phyloP scores from a whole-genome alignment of 2,888 invertebrate genomes.

The Cheilosia impressa region DNA sequence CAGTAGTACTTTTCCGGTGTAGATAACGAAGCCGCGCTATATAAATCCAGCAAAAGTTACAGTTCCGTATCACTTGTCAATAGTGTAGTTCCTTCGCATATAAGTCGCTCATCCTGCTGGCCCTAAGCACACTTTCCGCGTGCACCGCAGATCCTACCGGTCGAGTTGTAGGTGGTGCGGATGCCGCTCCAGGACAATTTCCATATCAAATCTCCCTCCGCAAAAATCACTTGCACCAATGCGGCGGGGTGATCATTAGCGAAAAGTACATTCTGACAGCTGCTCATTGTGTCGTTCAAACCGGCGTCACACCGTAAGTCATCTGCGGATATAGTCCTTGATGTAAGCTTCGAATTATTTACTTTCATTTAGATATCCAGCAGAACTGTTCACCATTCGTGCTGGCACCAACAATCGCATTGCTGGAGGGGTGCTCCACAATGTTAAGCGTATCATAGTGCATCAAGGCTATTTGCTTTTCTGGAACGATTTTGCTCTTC shows the following conservation, averaged over 20 bases:
- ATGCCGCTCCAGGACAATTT: background rate
- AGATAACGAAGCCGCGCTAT: constrained; percentile 25
- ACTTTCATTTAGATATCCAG: constrained; percentile 73
- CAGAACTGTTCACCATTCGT: constrained; percentile 74
- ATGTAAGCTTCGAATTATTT: background rate
- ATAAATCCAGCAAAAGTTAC: constrained; percentile 11
- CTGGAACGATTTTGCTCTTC: constrained; percentile 79
- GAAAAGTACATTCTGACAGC: constrained; percentile 1
- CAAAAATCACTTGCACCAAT: constrained; percentile 35
- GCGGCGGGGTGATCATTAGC: background rate
- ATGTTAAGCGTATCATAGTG: constrained; percentile 74
- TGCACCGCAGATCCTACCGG: constrained; percentile 67
- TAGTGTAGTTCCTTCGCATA: background rate
- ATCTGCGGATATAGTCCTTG: constrained; percentile 77
- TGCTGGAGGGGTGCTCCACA: constrained; percentile 74
- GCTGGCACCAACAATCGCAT: constrained; percentile 78
- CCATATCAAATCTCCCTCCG: constrained; percentile 33
- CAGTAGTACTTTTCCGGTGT: background rate
- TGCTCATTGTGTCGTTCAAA: background rate
- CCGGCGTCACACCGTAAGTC: background rate
- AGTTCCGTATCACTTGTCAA: background rate
- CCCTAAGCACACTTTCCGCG: constrained; percentile 1
- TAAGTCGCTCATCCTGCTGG: constrained; percentile 3
- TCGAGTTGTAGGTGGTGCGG: background rate
- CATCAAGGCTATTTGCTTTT: constrained; percentile 77